A percentile compares a stretch with the other conserved stretches of the same genome.
These are phyloP conservation scores for Orgyia antiqua DNA, from an alignment of 2,888 invertebrate genomes.

Conservation along the genomic window DNA sequence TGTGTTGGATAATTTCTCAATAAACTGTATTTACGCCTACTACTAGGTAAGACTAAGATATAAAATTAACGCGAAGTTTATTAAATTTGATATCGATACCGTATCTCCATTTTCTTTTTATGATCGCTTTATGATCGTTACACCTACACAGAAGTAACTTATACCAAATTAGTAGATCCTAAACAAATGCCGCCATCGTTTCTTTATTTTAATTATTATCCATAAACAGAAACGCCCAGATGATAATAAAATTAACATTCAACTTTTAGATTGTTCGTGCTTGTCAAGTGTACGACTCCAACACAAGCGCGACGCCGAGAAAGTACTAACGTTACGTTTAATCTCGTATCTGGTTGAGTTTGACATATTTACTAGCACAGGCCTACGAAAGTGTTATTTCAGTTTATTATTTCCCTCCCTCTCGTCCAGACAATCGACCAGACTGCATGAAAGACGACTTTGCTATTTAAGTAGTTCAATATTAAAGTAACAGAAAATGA, in stretches of 20 bases:
- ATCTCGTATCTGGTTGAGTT: neutral
- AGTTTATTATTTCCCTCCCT: too few species aligned
- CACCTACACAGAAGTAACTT: slow-evolving; percentile 27
- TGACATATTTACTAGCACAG: too few species aligned
- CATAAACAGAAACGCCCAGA: slow-evolving; percentile 24
- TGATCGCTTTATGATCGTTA: slow-evolving; percentile 16
- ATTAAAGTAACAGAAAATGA: too few species aligned
- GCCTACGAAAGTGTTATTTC: too few species aligned
- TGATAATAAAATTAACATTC: slow-evolving; percentile 29
- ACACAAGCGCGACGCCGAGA: too few species aligned
- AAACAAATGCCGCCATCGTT: slow-evolving; percentile 21
- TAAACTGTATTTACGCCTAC: slow-evolving; percentile 24
- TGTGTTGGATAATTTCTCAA: slow-evolving; percentile 20
- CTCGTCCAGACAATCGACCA: too few species aligned
- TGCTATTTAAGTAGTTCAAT: too few species aligned
- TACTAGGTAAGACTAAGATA: slow-evolving; percentile 3
- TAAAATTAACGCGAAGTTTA: slow-evolving; percentile 5
- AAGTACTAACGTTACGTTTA: neutral
- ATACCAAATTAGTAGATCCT: slow-evolving; percentile 25
- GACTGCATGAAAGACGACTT: too few species aligned
- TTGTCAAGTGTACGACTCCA: slow-evolving; percentile 4
- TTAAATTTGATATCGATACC: slow-evolving; percentile 6
- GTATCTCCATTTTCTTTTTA: slow-evolving; percentile 15
- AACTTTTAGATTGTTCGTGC: slow-evolving; percentile 18
- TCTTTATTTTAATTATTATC: slow-evolving; percentile 29